A percentile compares a stretch with the other conserved stretches of the same genome.
These are phyloP conservation scores for Campylomormyrus tamandua DNA, from an alignment of 2,113 vertebrate genomes.

Conservation along the genomic window DNA sequence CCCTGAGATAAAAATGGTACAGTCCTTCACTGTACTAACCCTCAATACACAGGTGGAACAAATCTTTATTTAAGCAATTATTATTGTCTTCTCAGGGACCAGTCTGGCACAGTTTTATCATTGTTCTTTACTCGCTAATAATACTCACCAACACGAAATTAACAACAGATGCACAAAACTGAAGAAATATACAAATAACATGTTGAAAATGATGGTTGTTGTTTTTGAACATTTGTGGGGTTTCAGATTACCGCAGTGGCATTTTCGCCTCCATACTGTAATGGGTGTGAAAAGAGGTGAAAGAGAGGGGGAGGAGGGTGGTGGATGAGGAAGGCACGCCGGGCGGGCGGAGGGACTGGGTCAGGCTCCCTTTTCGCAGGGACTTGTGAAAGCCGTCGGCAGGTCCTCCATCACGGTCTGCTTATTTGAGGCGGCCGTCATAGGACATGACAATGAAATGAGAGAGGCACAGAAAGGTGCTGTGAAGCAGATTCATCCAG, in stretches of 20 bases:
- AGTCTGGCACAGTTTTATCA: neutral
- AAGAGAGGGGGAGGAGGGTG: neutral
- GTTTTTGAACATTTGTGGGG: neutral
- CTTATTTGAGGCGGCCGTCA: neutral
- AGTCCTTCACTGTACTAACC: neutral
- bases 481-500: neutral
- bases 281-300: neutral
- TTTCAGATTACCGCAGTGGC: neutral
- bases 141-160: neutral
- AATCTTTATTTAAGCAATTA: slow-evolving; percentile 3
- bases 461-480: neutral
- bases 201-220: neutral
- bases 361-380: neutral
- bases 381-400: neutral
- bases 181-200: neutral
- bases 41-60: neutral
- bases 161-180: neutral
- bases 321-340: neutral
- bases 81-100: neutral
- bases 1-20: neutral
- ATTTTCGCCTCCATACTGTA: neutral
- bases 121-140: neutral
- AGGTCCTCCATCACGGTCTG: neutral
- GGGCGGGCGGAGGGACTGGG: neutral
- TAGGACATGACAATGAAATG: neutral